Percentiles rank a stretch among this genome's conserved stretches.
Evolutionary conservation across 2,888 invertebrate genomes (phyloP).

Genomic region (Isoperla grammatica): DNA sequence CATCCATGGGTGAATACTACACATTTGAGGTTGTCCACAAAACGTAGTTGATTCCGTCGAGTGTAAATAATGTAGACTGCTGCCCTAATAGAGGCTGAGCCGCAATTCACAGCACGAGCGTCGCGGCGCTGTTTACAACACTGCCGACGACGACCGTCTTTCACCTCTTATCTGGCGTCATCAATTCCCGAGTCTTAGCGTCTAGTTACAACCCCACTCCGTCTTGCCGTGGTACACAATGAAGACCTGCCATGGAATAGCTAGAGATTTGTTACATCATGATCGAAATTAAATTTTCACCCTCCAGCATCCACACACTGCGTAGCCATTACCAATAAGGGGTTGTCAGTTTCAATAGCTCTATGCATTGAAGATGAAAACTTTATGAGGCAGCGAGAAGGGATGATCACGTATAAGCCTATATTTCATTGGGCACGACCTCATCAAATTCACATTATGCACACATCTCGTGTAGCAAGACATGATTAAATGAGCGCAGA

Average conservation of each 20-base stretch:
- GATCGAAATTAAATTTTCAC: conserved; percentile 28
- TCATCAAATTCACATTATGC: too few species aligned
- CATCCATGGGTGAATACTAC: neutral
- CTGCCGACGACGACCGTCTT: neutral
- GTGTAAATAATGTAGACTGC: conserved; percentile 3
- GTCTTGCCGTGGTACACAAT: conserved; percentile 13
- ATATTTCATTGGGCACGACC: too few species aligned
- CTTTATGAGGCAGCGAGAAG: neutral
- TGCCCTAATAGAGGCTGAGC: neutral
- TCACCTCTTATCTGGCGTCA: conserved; percentile 17
- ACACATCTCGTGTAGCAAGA: too few species aligned
- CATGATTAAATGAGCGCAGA: too few species aligned
- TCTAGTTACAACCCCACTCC: conserved; percentile 11
- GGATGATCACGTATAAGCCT: too few species aligned
- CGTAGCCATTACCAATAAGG: conserved; percentile 2
- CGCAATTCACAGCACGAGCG: neutral
- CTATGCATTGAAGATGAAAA: conserved; percentile 5
- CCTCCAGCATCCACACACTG: conserved; percentile 5
- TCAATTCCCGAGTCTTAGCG: conserved; percentile 14
- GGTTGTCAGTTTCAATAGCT: conserved; percentile 1
- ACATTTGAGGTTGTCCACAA: conserved; percentile 1
- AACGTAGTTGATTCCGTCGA: conserved; percentile 5
- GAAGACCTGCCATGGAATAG: conserved; percentile 24
- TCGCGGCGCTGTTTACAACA: conserved; percentile 13
- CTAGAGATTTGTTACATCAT: conserved; percentile 23